Evolutionary conservation across 2,797 vertebrate species (phyloP).

Genomic region (Mallotus villosus): DNA sequence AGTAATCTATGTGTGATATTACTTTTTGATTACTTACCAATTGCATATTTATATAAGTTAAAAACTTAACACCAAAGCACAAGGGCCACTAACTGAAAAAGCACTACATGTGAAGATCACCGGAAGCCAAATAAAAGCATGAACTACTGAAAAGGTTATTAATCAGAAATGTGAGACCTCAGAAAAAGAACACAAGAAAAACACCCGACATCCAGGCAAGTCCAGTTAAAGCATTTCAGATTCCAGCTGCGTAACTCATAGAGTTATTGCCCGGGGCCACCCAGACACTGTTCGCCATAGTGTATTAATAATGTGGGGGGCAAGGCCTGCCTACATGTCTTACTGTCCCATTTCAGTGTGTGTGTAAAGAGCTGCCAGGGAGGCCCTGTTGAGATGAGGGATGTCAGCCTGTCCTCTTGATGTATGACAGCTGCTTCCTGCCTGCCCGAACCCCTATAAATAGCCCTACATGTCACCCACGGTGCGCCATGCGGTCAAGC

Average conservation of each 20-base stretch:
- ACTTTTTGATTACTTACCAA: background rate
- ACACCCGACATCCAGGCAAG: background rate
- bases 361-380: conserved; percentile 60
- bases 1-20: background rate
- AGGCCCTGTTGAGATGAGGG: conserved; percentile 73
- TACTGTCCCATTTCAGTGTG: conserved; percentile 2
- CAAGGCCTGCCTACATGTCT: background rate
- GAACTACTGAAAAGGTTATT: background rate
- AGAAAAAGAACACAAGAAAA: background rate
- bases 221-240: background rate
- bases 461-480: conserved; percentile 71
- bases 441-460: conserved; percentile 69
- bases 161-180: background rate
- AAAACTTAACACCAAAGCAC: background rate
- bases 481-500: conserved; percentile 75
- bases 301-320: background rate
- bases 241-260: background rate
- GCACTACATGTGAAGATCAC: background rate
- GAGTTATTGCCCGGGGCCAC: background rate
- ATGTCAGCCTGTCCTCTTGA: conserved; percentile 73
- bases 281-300: background rate
- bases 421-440: conserved; percentile 73
- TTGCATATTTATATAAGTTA: background rate
- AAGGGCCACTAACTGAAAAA: background rate
- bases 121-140: background rate